Evolutionary conservation across 2,888 invertebrate species (phyloP), one percentile per base, ranked within the genome.

Genomic region (Ormyrus nitidulus): DNA sequence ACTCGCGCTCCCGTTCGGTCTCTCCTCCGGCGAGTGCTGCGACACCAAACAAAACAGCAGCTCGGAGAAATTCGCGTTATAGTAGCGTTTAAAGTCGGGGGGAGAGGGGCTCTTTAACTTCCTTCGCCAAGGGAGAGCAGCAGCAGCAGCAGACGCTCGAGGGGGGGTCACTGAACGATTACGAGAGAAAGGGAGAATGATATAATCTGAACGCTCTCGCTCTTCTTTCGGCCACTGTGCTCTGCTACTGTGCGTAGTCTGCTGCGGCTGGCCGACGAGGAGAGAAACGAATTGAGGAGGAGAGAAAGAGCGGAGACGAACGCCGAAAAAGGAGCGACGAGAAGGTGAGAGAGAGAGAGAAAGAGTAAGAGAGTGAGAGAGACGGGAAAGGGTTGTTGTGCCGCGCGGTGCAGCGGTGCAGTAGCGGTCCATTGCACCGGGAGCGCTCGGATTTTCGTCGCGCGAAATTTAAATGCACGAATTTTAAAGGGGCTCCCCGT

Each of bases 301-400:
- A 53, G 49, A 73, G 65, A 19, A 19, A 65, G n/a, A 34, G 19
- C 6, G n/a, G 51, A 64, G 11, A 62, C 5, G 44, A 34, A 34
- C 34, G 34, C 34, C 34, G 34, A 34, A 34, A 46, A 61, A 58
- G 6, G 56, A 70, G 34, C 8, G 34, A 34, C 34, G 54, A 71
- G 56, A 58, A 56, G 58, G 51, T 7, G 51, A 64, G 53, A 51
- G 70, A 54, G 64, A 19, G 78, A 51, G 64, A 54, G 59, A 19
- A 75, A 59, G 81, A 77, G 69, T 83, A 82, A 80, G 79, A 80
- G 62, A 66, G 68, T 71, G 51, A 75, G 64, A 72, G 48, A 68
- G 10, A 9, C 13, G 49, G 19, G 59, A 61, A 69, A 53, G 66
- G 64, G 54, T 62, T 56, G 69, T 56, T 46, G 56, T 13, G 56